A percentile compares a stretch with the other conserved stretches of the same genome.
Evolutionary conservation across 2,797 vertebrate species (phyloP).

Genomic region (Sebastes cheni): DNA sequence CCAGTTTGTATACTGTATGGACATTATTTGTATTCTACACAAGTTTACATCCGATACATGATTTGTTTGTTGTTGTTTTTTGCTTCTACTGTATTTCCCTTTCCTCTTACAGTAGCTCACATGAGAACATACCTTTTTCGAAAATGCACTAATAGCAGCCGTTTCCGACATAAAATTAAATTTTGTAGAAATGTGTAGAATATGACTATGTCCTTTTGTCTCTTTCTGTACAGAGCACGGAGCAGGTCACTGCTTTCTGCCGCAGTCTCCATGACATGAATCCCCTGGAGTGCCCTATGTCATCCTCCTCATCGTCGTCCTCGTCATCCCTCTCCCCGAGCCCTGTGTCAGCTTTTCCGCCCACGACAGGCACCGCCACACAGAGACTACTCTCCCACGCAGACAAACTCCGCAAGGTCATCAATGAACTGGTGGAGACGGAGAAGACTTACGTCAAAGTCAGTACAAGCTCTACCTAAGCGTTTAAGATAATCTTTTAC

Average conservation of each 20-base stretch:
- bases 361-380: constrained; percentile 69
- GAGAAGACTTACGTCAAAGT: constrained; percentile 98
- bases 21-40: not conserved
- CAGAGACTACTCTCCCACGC: constrained; percentile 93
- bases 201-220: not conserved
- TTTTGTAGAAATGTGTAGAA: no score
- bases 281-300: constrained; percentile 78
- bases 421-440: constrained; percentile 95
- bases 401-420: constrained; percentile 96
- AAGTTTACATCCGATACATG: not conserved
- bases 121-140: not conserved
- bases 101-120: not conserved
- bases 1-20: not conserved
- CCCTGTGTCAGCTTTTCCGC: constrained; percentile 86
- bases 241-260: constrained; percentile 89
- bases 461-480: constrained; percentile 7
- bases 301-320: constrained; percentile 76
- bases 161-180: not conserved
- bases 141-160: not conserved
- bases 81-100: not conserved
- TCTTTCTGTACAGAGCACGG: constrained; percentile 83
- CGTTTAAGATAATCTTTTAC: not conserved
- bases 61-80: not conserved
- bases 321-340: constrained; percentile 84
- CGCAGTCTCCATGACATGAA: constrained; percentile 93